These are phyloP conservation scores for Pseudomyrmex sp. DNA, from an alignment of 1,140 invertebrate species.

Conservation along the genomic window DNA sequence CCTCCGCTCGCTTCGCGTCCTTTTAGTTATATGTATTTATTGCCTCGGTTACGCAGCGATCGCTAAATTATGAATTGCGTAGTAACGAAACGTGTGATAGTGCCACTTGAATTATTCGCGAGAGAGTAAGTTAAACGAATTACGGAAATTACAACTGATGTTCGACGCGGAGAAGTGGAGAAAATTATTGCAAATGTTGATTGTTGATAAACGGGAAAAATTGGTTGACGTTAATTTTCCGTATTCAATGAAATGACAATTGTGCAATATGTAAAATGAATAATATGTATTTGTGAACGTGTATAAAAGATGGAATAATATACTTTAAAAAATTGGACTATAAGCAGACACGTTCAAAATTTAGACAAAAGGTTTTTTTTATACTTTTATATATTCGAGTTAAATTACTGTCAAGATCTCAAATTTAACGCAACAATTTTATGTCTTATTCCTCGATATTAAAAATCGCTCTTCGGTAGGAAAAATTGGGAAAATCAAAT, in stretches of 20 bases:
- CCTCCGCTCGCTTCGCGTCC: conserved; percentile 23
- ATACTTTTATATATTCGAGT: neutral
- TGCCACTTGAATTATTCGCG: conserved; percentile 41
- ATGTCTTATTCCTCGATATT: neutral
- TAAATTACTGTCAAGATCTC: neutral
- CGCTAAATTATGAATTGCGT: conserved; percentile 49
- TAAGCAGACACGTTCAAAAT: neutral
- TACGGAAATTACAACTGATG: conserved; percentile 12
- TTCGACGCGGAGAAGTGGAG: neutral
- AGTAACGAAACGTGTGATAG: conserved; percentile 43
- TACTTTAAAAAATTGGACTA: neutral
- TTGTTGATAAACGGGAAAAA: conserved; percentile 23
- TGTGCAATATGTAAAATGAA: neutral
- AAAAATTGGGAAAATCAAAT: conserved; percentile 1
- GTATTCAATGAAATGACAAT: neutral
- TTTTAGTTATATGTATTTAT: conserved; percentile 54
- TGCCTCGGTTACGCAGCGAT: conserved; percentile 10
- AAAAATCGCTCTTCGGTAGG: neutral
- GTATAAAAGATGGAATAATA: neutral
- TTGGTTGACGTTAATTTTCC: neutral
- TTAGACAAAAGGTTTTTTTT: neutral
- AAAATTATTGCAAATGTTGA: conserved; percentile 34
- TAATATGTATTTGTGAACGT: neutral
- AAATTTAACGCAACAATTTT: neutral
- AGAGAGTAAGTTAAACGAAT: conserved; percentile 24